These are phyloP conservation scores for Platanista minor DNA, from an alignment of 2,113 vertebrate genomes.

Conservation along the genomic window DNA sequence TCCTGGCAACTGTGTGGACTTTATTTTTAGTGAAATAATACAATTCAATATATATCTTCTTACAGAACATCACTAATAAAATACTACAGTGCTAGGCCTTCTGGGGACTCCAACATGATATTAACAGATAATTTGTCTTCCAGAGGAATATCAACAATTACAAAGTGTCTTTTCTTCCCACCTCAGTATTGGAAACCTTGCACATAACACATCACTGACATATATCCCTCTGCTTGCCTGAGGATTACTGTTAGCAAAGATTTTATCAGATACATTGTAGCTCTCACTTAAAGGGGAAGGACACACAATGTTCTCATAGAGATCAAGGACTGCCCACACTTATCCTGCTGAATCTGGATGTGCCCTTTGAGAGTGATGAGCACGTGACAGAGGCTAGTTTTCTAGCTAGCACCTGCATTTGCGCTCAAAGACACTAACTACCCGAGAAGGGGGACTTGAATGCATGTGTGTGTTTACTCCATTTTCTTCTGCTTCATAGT, in stretches of 20 bases:
- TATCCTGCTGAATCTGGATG: neutral
- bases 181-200: conserved; percentile 22
- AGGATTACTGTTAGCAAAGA: conserved; percentile 1
- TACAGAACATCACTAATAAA: conserved; percentile 74
- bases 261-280: neutral
- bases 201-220: neutral
- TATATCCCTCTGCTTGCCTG: neutral
- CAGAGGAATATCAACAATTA: conserved; percentile 50
- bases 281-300: conserved; percentile 27
- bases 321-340: neutral
- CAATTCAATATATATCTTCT: conserved; percentile 64
- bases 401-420: neutral
- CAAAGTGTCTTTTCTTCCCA: conserved; percentile 55
- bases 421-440: neutral
- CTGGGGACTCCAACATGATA: conserved; percentile 65
- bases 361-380: neutral
- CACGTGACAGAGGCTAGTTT: neutral
- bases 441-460: neutral
- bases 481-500: neutral
- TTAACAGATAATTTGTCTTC: conserved; percentile 70
- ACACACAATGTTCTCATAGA: neutral
- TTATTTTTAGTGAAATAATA: conserved; percentile 71
- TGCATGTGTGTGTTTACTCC: neutral
- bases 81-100: conserved; percentile 50
- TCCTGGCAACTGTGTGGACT: conserved; percentile 39